Percentiles rank a stretch among this genome's conserved stretches.
These are phyloP conservation scores for Choloepus hoffmanni DNA, from an alignment of 2,113 vertebrate species.

Conservation along the genomic window DNA sequence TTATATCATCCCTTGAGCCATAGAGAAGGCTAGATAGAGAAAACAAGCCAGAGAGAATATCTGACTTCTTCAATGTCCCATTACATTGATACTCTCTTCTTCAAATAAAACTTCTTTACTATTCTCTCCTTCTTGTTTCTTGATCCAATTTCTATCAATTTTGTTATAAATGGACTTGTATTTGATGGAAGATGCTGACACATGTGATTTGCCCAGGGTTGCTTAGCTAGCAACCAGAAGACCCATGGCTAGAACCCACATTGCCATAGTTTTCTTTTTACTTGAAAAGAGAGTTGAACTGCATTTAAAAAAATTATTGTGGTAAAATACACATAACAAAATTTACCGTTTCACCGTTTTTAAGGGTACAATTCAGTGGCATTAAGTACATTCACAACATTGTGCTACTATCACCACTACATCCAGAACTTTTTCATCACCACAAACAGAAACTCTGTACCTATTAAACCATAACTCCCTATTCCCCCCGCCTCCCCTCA, in stretches of 20 bases:
- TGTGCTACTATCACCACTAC: too few relatives aligned
- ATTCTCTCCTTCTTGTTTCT: slow-evolving; percentile 53
- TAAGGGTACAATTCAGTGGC: too few relatives aligned
- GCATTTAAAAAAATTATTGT: neutral
- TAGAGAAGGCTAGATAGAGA: neutral
- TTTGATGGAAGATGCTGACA: neutral
- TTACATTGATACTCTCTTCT: slow-evolving; percentile 16
- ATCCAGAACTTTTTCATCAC: too few relatives aligned
- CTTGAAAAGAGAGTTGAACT: neutral
- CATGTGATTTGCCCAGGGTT: neutral
- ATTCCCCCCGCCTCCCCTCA: too few relatives aligned
- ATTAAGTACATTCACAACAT: too few relatives aligned
- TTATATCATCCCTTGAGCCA: neutral
- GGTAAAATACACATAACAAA: too few relatives aligned
- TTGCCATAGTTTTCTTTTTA: neutral
- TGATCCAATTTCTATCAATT: slow-evolving; percentile 37
- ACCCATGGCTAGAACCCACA: neutral
- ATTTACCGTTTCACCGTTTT: too few relatives aligned
- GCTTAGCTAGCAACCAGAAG: neutral
- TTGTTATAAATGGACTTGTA: slow-evolving; percentile 21
- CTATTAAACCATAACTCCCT: too few relatives aligned
- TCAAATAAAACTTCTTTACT: slow-evolving; percentile 19
- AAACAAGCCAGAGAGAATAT: slow-evolving; percentile 1
- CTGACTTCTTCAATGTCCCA: neutral
- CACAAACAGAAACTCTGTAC: too few relatives aligned